Percentiles rank a stretch among this genome's conserved stretches.
Evolutionary conservation across 2,888 invertebrate genomes (phyloP).

Genomic region (Acleris sparsana): DNA sequence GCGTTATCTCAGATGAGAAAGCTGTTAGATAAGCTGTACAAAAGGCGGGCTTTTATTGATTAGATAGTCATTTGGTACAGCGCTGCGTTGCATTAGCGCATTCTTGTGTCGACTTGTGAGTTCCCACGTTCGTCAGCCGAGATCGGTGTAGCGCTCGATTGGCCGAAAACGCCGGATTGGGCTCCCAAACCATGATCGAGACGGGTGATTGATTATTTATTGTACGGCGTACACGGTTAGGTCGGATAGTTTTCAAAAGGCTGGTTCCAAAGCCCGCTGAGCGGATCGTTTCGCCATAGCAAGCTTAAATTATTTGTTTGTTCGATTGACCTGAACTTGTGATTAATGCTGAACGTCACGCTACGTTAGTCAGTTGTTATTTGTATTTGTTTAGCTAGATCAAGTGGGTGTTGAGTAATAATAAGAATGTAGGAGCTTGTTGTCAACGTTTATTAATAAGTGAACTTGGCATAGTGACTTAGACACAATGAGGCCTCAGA

Average conservation of each 20-base stretch:
- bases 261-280: slow-evolving; percentile 54
- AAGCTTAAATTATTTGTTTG: slow-evolving; percentile 30
- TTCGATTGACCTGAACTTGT: slow-evolving; percentile 29
- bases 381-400: slow-evolving; percentile 1
- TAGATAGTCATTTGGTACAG: slow-evolving; percentile 29
- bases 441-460: slow-evolving; percentile 1
- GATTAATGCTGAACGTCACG: slow-evolving; percentile 20
- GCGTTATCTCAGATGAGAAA: slow-evolving; percentile 33
- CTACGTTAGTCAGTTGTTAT: slow-evolving; percentile 17
- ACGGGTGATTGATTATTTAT: slow-evolving; percentile 76
- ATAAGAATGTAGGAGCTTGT: not conserved
- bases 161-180: slow-evolving; percentile 40
- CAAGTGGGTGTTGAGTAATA: slow-evolving; percentile 2
- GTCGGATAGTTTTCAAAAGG: slow-evolving; percentile 63
- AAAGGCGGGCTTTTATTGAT: slow-evolving; percentile 35
- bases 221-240: slow-evolving; percentile 51
- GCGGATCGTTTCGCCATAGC: slow-evolving; percentile 51
- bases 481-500: not conserved
- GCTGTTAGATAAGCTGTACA: slow-evolving; percentile 30
- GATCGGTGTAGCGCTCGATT: slow-evolving; percentile 47
- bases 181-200: slow-evolving; percentile 58
- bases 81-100: slow-evolving; percentile 35
- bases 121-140: slow-evolving; percentile 61
- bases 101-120: slow-evolving; percentile 31
- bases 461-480: slow-evolving; percentile 23